A percentile compares a stretch with the other conserved stretches of the same genome.
These are phyloP conservation scores for Eurystomus gularis DNA, from an alignment of 2,113 vertebrate genomes.

Conservation along the genomic window DNA sequence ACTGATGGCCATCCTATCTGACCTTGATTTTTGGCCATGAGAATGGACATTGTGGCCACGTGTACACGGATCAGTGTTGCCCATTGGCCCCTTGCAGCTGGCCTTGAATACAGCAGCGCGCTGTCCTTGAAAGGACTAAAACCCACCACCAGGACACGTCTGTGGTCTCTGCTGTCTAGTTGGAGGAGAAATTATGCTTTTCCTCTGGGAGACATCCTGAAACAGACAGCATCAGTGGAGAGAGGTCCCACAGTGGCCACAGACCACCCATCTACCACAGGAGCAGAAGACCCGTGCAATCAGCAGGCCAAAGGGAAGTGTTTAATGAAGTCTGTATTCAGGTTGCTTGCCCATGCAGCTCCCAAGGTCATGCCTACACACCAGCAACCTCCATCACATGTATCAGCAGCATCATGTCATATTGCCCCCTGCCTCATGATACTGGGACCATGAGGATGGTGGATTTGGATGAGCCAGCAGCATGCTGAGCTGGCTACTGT, in stretches of 20 bases:
- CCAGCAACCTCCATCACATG: rapidly evolving
- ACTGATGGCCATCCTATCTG: background rate
- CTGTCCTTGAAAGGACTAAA: too few species aligned
- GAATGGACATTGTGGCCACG: background rate
- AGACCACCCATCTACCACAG: background rate
- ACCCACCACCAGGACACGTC: rapidly evolving
- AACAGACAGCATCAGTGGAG: background rate
- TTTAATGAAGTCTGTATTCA: background rate
- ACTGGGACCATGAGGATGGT: background rate
- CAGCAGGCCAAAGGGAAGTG: rapidly evolving
- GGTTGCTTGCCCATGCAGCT: background rate
- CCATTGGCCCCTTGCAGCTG: background rate
- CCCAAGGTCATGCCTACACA: rapidly evolving
- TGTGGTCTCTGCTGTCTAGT: background rate
- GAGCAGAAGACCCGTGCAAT: rapidly evolving
- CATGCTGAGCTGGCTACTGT: background rate
- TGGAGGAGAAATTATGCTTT: background rate
- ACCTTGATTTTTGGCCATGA: background rate
- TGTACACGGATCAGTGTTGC: background rate
- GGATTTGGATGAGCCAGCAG: background rate
- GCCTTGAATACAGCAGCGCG: too few species aligned
- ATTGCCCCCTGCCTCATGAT: background rate
- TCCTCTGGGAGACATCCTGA: background rate
- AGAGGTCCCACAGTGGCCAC: background rate
- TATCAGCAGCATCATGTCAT: background rate